Evolutionary conservation across 2,888 invertebrate species (phyloP).

Genomic region (Temnothorax ravouxi): DNA sequence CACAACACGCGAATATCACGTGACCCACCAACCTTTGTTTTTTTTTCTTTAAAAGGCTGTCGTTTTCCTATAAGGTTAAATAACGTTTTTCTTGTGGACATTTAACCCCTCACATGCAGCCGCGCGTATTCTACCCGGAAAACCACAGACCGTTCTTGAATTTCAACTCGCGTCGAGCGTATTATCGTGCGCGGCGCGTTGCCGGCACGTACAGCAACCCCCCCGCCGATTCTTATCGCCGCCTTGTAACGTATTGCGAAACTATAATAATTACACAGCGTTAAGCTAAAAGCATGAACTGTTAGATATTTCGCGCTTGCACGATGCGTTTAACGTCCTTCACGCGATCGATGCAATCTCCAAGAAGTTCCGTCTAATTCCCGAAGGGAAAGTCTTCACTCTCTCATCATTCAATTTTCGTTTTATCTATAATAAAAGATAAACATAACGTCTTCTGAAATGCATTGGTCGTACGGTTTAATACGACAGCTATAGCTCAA

Average conservation of each 20-base stretch:
- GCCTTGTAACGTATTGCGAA: constrained; percentile 51
- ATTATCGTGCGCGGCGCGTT: constrained; percentile 49
- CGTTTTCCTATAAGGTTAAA: constrained; percentile 6
- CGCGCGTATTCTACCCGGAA: constrained; percentile 19
- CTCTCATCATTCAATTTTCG: constrained; percentile 50
- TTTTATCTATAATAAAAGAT: constrained; percentile 38
- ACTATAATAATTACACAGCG: constrained; percentile 53
- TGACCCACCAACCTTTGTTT: background rate
- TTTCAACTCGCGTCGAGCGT: constrained; percentile 35
- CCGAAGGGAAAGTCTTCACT: constrained; percentile 24
- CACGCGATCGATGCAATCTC: constrained; percentile 48
- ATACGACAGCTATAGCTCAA: constrained; percentile 10
- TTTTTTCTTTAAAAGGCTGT: background rate
- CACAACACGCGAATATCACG: constrained; percentile 8
- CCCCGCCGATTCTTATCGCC: constrained; percentile 46
- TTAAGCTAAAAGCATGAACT: constrained; percentile 45
- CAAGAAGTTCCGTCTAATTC: constrained; percentile 39
- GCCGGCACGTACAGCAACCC: constrained; percentile 20
- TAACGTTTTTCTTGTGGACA: background rate
- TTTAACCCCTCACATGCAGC: constrained; percentile 21
- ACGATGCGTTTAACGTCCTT: constrained; percentile 48
- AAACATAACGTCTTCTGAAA: constrained; percentile 32
- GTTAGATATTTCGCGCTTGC: constrained; percentile 48
- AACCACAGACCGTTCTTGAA: constrained; percentile 38
- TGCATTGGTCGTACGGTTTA: background rate